Evolutionary conservation across 2,113 vertebrate species (phyloP).

Genomic region (Uropsilus gracilis): DNA sequence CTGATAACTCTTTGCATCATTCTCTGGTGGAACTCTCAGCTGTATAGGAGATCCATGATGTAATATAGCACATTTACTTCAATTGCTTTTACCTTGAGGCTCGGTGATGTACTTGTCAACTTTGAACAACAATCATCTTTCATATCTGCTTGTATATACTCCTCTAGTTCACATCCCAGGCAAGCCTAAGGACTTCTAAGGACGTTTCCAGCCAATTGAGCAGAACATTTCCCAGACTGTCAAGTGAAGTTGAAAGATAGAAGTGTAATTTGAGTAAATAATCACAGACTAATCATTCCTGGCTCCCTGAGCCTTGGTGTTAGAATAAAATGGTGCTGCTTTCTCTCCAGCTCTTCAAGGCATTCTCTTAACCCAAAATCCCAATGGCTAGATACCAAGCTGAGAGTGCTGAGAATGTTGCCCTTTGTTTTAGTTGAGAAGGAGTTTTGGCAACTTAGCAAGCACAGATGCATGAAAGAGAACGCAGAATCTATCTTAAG

Average conservation of each 20-base stretch:
- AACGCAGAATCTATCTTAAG: not conserved
- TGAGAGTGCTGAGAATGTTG: not conserved
- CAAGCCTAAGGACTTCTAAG: not conserved
- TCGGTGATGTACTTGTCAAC: not conserved
- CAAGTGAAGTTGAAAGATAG: not conserved
- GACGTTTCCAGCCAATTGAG: not conserved
- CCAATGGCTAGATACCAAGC: not conserved
- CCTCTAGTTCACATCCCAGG: not conserved
- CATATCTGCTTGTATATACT: not conserved
- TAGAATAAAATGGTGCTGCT: not conserved
- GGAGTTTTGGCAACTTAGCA: not conserved
- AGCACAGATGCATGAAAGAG: not conserved
- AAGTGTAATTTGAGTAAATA: not conserved
- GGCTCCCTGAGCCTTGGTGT: not conserved
- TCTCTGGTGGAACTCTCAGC: not conserved
- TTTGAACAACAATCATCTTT: not conserved
- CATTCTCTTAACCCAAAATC: not conserved
- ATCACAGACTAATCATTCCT: not conserved
- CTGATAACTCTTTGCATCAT: not conserved
- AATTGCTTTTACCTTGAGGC: not conserved
- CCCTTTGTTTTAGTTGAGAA: constrained; percentile 24
- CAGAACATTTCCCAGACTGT: not conserved
- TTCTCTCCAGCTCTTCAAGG: not conserved
- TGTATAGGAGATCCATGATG: not conserved
- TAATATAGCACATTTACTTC: not conserved